Evolutionary conservation across 2,888 invertebrate genomes (phyloP).

Genomic region (Entomobrya multifasciata): DNA sequence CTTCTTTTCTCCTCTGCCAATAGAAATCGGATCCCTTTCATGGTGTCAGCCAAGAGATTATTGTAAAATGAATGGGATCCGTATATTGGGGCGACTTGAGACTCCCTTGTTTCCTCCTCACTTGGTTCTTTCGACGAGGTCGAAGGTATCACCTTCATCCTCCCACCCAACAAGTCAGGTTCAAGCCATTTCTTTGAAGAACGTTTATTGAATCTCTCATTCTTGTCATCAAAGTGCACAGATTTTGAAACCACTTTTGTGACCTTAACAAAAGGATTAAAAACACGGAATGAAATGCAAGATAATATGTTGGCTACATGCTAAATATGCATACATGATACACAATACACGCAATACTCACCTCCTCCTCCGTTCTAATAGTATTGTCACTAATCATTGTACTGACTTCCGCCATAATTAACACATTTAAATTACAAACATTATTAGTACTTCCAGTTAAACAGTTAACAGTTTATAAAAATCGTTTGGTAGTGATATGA

Average conservation of each 20-base stretch:
- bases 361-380: no score
- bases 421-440: not conserved
- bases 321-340: no score
- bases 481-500: no score
- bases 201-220: not conserved
- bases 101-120: not conserved
- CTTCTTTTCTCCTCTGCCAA: slow-evolving; percentile 69
- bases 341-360: no score
- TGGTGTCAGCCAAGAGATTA: slow-evolving; percentile 75
- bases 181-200: not conserved
- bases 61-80: slow-evolving; percentile 74
- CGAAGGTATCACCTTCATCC: not conserved
- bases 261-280: no score
- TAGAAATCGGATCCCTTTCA: slow-evolving; percentile 61
- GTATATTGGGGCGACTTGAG: not conserved
- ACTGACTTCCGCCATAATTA: not conserved
- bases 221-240: not conserved
- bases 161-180: not conserved
- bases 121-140: not conserved
- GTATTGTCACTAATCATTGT: not conserved
- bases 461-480: no score
- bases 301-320: no score
- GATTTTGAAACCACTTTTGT: no score
- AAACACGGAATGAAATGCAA: no score
- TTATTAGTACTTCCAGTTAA: no score